These are phyloP conservation scores for Lontra canadensis DNA, from an alignment of 2,113 vertebrate species.

Conservation along the genomic window DNA sequence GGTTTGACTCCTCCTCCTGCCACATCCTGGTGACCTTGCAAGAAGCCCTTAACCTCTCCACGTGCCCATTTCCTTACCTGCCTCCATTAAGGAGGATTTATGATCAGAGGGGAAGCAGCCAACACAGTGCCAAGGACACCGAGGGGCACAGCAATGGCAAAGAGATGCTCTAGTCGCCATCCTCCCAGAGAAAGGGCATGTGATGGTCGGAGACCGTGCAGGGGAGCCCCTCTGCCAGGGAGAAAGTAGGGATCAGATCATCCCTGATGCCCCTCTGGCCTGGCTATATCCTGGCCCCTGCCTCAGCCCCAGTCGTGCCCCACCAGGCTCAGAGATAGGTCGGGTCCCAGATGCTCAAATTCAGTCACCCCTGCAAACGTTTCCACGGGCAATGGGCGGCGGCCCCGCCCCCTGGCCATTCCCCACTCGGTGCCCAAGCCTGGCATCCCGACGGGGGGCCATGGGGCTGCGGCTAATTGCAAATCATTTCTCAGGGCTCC, in stretches of 20 bases:
- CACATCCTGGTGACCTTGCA: too few relatives aligned
- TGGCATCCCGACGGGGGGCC: conserved; percentile 42
- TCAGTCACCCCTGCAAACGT: neutral
- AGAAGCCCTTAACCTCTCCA: neutral
- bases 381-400: neutral
- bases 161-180: fast-evolving
- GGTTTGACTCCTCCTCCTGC: neutral
- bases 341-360: neutral
- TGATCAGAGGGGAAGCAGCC: neutral
- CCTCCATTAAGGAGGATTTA: neutral
- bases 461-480: conserved; percentile 76
- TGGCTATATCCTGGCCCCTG: neutral
- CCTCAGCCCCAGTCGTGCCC: neutral
- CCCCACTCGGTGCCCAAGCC: conserved; percentile 11
- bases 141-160: neutral
- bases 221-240: neutral
- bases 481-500: conserved; percentile 78
- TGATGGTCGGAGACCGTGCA: fast-evolving
- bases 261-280: neutral
- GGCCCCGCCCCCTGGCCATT: conserved; percentile 18
- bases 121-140: neutral
- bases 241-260: neutral
- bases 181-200: fast-evolving
- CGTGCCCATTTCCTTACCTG: neutral
- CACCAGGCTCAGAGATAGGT: neutral